Evolutionary conservation across 2,888 invertebrate species (phyloP), one percentile per base, ranked within the genome.

Genomic region (Hartigia nigra): DNA sequence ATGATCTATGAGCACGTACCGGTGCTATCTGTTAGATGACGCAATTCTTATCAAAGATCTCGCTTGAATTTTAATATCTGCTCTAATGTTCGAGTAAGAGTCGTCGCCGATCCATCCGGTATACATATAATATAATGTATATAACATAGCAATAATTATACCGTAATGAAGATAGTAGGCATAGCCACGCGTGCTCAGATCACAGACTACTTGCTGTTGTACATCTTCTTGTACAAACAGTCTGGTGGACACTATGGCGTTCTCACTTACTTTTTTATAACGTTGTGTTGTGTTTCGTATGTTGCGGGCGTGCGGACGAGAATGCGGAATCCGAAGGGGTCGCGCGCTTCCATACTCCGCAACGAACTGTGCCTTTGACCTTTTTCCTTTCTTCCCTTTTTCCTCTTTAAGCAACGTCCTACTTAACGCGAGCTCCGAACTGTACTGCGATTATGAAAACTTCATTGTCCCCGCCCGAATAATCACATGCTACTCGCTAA

Each of bases 161-260:
- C 88, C 88, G 89, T 87, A 89, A 90, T 90, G 88, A 90, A 91
- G 89, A 90, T 90, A 91, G 87, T 91, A 91, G 91, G 91, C 91
- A 89, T 91, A 90, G 91, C 91, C 91, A 91, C 90, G 86, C 88
- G 90, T 90, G 90, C 89, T 90, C 90, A 86, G 88, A 91, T 91
- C 91, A 91, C 91, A 91, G 91, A 91, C 91, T 91, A 90, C 90
- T 91, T 87, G 88, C 90, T 91, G 90, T 84, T 87, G 91, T 89
- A 88, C 88, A 84, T 80, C 81, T 82, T 77, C 76, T 76, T 80
- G 87, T 89, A 90, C 90, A 88, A 86, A 90, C 90, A 90, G 89
- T 91, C 90, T 88, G 90, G 85, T 89, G 90, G 90, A 90, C 90
- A 91, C 91, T 88, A 90, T 91, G 91, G 91, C 91, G 55, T 55